These are phyloP conservation scores for Pammene fasciana DNA, from an alignment of 2,888 invertebrate genomes.

Conservation along the genomic window DNA sequence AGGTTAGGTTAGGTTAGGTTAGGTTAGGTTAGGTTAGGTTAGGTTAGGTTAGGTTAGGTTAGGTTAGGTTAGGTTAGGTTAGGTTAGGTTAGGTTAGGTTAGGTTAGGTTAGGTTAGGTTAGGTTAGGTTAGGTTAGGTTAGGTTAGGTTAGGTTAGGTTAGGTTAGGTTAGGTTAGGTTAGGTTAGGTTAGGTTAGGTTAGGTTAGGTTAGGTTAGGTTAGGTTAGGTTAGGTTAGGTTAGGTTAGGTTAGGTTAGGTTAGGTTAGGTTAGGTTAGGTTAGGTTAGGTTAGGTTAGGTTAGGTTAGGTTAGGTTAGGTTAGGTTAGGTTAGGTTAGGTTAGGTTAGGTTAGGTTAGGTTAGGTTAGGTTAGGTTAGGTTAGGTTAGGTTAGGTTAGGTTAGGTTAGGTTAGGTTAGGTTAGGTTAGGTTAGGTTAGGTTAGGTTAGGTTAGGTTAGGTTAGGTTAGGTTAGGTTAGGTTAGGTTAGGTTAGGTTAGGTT, in stretches of 20 bases:
- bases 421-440: constrained; percentile 7
- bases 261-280: constrained; percentile 7
- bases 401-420: constrained; percentile 7
- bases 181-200: constrained; percentile 2
- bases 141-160: background rate
- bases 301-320: constrained; percentile 7
- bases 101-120: constrained; percentile 14
- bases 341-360: constrained; percentile 5
- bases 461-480: constrained; percentile 7
- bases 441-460: constrained; percentile 7
- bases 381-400: constrained; percentile 7
- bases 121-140: too few relatives aligned
- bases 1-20: constrained; percentile 13
- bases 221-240: constrained; percentile 7
- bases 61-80: constrained; percentile 14
- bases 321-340: constrained; percentile 1
- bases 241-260: constrained; percentile 7
- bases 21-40: constrained; percentile 10
- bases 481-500: constrained; percentile 7
- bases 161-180: background rate
- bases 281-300: constrained; percentile 7
- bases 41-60: constrained; percentile 14
- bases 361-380: constrained; percentile 2
- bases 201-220: constrained; percentile 7
- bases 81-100: constrained; percentile 14